A percentile compares a stretch with the other conserved stretches of the same genome.
These are phyloP conservation scores for Hyperopisus bebe DNA, from an alignment of 2,113 vertebrate genomes.

Conservation along the genomic window DNA sequence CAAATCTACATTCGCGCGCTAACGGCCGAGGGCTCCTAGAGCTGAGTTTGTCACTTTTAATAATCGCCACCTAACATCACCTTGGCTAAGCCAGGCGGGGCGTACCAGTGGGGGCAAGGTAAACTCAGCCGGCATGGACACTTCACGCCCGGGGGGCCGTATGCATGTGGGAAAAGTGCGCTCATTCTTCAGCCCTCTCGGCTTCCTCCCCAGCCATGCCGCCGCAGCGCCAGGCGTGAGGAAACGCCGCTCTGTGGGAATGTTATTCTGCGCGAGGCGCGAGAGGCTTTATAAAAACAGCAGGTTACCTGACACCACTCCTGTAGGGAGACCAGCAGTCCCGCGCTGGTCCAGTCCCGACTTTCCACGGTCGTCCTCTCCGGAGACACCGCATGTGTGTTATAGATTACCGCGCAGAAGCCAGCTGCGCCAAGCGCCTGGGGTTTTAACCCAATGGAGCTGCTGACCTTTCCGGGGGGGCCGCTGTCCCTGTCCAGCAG, in stretches of 20 bases:
- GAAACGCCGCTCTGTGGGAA: constrained; percentile 25
- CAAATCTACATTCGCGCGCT: background rate
- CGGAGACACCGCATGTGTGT: constrained; percentile 54
- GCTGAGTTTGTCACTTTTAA: background rate
- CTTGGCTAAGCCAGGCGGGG: background rate
- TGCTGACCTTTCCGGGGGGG: constrained; percentile 37
- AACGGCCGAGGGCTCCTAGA: background rate
- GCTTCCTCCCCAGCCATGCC: background rate
- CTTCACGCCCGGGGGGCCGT: background rate
- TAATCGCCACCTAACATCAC: background rate
- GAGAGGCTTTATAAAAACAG: constrained; percentile 46
- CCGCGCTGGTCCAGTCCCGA: too few species aligned
- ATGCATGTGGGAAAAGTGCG: background rate
- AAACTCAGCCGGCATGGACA: background rate
- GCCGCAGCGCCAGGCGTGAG: background rate
- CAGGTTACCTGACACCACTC: constrained; percentile 47
- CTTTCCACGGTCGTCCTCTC: constrained; percentile 52
- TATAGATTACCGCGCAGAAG: constrained; percentile 53
- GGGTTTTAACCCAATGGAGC: constrained; percentile 44
- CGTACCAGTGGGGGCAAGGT: background rate
- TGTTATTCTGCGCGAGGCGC: constrained; percentile 33
- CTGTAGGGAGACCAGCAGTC: constrained; percentile 35
- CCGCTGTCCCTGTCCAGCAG: constrained; percentile 33
- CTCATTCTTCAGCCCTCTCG: constrained; percentile 6
- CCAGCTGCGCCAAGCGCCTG: constrained; percentile 35